Base-by-base conservation (phyloP, 2,888 invertebrate genomes). In the Meiosimyza platycephala region DNA sequence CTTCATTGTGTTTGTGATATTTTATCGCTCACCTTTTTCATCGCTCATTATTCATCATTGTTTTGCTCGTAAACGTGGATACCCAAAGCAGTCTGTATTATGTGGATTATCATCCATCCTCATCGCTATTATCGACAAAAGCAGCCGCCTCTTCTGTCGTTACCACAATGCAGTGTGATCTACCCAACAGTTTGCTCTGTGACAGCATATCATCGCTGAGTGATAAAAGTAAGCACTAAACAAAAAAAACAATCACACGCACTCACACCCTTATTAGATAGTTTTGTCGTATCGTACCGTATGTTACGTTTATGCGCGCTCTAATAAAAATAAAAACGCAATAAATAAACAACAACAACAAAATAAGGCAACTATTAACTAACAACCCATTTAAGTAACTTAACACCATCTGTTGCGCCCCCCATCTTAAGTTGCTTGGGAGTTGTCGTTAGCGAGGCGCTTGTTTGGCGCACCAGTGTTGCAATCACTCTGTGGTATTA, bases 221-320 rank as follows among this genome's bases (percentile, higher is more conserved):
- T 77, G 82, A 81, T 66, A 82, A 81, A 79, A 75, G 82, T 82
- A 78, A 81, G 82, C 64, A 2, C 40, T 11, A 28, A 13, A 18
- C 0, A 60, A n/a, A 60, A 60, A 6, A 9, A n/a, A 62, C 2
- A 40, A 33, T 12, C 22, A 9, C n/a, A n/a, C 33, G 13, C 18
- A 62, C 28, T n/a, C 28, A 22, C 62, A 22, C 15, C 28, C 65
- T 40, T 40, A 40, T 40, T 40, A 40, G 40, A 40, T 40, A 40
- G 28, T 40, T 1, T 40, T 7, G 40, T 40, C 9, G 40, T 40
- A 40, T 40, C 28, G 28, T 4, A 28, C 3, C 28, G 40, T 40
- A 9, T 9, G 40, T 40, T 40, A 40, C 6, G 40, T 40, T 2
- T 40, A 40, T 40, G 40, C 40, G 40, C 9, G 9, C 40, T 40